These are phyloP conservation scores for Blastobasis adustella DNA, from an alignment of 2,888 invertebrate species.

Conservation along the genomic window DNA sequence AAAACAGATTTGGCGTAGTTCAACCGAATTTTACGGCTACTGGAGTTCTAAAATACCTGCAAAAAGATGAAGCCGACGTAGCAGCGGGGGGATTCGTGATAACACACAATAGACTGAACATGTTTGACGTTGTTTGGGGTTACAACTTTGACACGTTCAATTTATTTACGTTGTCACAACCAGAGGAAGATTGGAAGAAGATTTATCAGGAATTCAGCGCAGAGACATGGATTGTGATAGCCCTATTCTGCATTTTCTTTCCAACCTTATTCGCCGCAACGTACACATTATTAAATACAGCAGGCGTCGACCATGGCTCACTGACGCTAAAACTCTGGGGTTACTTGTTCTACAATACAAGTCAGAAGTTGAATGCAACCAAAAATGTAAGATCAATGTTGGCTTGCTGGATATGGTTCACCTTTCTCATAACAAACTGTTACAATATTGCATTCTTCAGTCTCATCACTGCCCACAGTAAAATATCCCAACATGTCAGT, in stretches of 20 bases:
- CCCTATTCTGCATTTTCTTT: background rate
- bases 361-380: constrained; percentile 2
- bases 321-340: constrained; percentile 8
- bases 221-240: constrained; percentile 2
- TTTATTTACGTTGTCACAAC: background rate
- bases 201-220: constrained; percentile 8
- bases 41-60: background rate
- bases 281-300: background rate
- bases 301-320: background rate
- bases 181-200: background rate
- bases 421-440: constrained; percentile 12
- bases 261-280: background rate
- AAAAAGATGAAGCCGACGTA: background rate
- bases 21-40: background rate
- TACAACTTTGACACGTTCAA: background rate
- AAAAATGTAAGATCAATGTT: constrained; percentile 7
- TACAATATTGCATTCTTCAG: constrained; percentile 16
- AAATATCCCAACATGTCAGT: background rate
- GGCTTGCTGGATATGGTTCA: constrained; percentile 15
- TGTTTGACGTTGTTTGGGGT: background rate
- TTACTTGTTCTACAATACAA: constrained; percentile 11
- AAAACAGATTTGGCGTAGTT: background rate
- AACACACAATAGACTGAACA: background rate
- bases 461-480: constrained; percentile 6
- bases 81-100: background rate